These are phyloP conservation scores for Tipula vernalis DNA, from an alignment of 2,888 invertebrate genomes.

Conservation along the genomic window DNA sequence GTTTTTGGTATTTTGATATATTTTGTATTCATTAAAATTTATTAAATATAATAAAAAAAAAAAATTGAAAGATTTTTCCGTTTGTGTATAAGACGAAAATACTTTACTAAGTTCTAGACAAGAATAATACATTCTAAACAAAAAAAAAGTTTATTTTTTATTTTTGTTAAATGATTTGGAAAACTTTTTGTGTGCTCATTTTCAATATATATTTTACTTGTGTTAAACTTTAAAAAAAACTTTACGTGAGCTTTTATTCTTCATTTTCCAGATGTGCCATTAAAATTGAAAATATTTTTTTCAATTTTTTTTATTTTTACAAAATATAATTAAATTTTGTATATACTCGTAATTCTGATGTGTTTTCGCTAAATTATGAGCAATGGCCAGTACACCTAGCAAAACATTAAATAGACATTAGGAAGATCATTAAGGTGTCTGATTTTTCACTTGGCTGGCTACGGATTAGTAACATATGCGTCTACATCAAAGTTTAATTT, in stretches of 20 bases:
- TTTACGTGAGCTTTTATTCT: not conserved
- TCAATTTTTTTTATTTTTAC: not conserved
- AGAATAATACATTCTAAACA: not conserved
- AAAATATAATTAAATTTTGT: not conserved
- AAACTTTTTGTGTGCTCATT: not conserved
- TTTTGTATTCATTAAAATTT: not conserved
- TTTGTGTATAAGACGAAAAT: not conserved
- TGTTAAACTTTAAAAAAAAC: not conserved
- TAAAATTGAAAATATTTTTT: not conserved
- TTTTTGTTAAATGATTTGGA: not conserved
- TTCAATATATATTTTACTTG: not conserved
- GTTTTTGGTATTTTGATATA: not conserved
- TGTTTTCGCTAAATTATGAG: not conserved
- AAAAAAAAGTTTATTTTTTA: not conserved
- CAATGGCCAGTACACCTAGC: not conserved
- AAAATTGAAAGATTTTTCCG: not conserved
- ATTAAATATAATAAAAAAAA: not conserved
- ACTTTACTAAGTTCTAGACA: not conserved
- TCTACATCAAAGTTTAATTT: not conserved
- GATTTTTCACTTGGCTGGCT: not conserved
- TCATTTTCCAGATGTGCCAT: not conserved
- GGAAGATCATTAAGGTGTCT: not conserved
- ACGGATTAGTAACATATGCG: not conserved
- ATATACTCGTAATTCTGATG: not conserved
- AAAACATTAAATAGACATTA: not conserved